Conservation (phyloP, 2,113 vertebrate genomes). For the Mastomys coucha region DNA sequence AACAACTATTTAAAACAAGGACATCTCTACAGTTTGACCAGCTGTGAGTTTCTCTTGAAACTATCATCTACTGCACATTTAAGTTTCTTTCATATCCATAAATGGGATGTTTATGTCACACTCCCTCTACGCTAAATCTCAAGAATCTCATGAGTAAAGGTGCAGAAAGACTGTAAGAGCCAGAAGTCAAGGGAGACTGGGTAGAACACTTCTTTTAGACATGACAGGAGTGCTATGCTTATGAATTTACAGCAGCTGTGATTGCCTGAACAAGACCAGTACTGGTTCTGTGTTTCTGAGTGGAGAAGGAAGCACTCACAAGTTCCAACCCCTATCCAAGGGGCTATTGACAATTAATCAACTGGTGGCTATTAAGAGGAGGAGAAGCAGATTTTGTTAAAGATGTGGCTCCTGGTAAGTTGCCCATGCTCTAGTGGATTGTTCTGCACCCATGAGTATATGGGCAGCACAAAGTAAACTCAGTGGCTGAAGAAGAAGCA, state of each 20-base stretch:
- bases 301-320: neutral
- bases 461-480: neutral
- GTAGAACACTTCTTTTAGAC: neutral
- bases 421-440: neutral
- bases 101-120: neutral
- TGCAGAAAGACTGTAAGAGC: neutral
- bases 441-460: neutral
- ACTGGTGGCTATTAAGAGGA: neutral
- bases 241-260: neutral
- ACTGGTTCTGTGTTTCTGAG: neutral
- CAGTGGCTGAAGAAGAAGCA: neutral
- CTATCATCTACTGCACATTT: neutral
- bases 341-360: neutral
- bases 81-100: neutral
- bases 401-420: neutral
- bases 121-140: neutral
- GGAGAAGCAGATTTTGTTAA: neutral
- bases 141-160: neutral
- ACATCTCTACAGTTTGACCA: neutral
- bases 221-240: neutral
- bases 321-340: neutral
- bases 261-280: neutral
- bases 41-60: neutral
- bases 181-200: neutral
- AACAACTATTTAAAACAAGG: conserved; percentile 12